Evolutionary conservation across 2,888 invertebrate species (phyloP).

Genomic region (Drosophila cognata): DNA sequence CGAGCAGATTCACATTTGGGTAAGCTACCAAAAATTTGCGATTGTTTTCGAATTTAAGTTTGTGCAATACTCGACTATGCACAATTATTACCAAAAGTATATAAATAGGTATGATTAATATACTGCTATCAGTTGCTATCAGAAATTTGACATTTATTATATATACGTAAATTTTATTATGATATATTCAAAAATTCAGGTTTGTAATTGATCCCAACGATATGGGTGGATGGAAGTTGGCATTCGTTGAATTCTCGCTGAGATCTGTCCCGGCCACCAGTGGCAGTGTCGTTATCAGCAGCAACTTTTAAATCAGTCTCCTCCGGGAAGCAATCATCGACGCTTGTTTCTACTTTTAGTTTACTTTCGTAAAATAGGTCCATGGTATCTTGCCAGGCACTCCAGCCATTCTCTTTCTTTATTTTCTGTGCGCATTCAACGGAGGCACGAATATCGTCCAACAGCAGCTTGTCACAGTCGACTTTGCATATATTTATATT

Average conservation of each 20-base stretch:
- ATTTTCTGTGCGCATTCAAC: neutral
- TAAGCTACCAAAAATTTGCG: constrained; percentile 32
- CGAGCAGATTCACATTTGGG: constrained; percentile 79
- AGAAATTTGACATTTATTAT: too few species aligned
- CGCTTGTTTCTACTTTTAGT: too few species aligned
- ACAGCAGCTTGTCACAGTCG: neutral
- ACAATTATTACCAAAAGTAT: too few species aligned
- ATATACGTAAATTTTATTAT: neutral
- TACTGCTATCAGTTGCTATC: too few species aligned
- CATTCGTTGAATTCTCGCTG: rapidly evolving
- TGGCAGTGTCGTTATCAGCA: neutral
- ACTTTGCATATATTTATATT: rapidly evolving
- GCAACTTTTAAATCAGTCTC: too few species aligned
- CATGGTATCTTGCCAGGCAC: neutral
- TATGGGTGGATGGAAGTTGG: rapidly evolving
- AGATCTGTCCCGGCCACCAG: neutral
- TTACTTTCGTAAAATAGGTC: neutral
- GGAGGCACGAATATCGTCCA: neutral
- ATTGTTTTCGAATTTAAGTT: neutral
- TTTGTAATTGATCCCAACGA: rapidly evolving
- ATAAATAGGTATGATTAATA: too few species aligned
- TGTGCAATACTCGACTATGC: neutral
- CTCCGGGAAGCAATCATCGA: constrained; percentile 19
- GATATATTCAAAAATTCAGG: rapidly evolving
- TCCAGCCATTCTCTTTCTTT: rapidly evolving